phyloP scores from a whole-genome alignment of 2,113 vertebrate genomes.

The Abramis brama region DNA sequence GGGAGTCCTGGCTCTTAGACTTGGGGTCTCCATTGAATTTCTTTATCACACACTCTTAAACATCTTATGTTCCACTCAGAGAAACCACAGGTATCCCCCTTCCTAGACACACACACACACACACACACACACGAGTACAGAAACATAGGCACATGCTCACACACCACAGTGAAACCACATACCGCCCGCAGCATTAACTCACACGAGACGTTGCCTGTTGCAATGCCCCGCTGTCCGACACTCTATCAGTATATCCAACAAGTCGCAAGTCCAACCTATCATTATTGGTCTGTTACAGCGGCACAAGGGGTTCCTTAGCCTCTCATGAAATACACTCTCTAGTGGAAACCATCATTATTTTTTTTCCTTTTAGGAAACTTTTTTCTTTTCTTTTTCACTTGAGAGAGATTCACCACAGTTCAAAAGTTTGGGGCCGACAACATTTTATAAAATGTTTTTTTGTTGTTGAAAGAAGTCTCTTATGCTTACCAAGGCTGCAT shows the following conservation, averaged over 20 bases:
- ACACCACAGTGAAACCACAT: conserved; percentile 39
- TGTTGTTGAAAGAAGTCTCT: too few relatives aligned
- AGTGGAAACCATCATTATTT: conserved; percentile 39
- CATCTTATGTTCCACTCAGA: conserved; percentile 65
- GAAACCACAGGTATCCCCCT: conserved; percentile 65
- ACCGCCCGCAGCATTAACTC: conserved; percentile 48
- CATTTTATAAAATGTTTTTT: too few relatives aligned
- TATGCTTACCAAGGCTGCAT: too few relatives aligned
- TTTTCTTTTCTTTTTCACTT: background rate
- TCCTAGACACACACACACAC: background rate
- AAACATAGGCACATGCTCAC: conserved; percentile 34
- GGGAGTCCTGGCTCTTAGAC: conserved; percentile 62
- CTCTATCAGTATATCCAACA: conserved; percentile 29
- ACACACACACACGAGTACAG: background rate
- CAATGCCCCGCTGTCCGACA: conserved; percentile 11
- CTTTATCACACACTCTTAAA: conserved; percentile 54
- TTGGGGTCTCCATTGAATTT: conserved; percentile 57
- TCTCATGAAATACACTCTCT: conserved; percentile 28
- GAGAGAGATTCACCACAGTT: background rate
- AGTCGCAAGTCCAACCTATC: conserved; percentile 42
- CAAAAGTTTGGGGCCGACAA: background rate
- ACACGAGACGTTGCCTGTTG: conserved; percentile 31
- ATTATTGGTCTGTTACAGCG: conserved; percentile 45
- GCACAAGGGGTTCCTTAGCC: conserved; percentile 34
- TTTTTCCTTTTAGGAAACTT: conserved; percentile 24